These are phyloP conservation scores for Busseola fusca DNA, from an alignment of 2,888 invertebrate genomes.

Conservation along the genomic window DNA sequence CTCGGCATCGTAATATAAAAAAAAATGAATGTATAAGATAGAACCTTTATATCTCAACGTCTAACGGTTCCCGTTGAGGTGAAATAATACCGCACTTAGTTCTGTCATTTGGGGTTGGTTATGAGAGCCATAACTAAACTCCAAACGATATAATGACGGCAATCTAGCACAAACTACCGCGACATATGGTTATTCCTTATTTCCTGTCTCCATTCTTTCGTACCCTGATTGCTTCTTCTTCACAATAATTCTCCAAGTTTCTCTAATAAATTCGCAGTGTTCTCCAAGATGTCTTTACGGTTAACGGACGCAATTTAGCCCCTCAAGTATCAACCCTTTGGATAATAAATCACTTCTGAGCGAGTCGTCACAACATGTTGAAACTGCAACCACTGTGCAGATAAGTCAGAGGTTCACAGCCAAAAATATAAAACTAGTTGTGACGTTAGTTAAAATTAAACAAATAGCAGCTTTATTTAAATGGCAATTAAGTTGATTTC, in stretches of 20 bases:
- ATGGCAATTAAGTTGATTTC: too few relatives aligned
- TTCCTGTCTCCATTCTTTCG: conserved; percentile 2
- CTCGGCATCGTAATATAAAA: background rate
- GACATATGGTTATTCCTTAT: conserved; percentile 22
- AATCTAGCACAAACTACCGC: conserved; percentile 5
- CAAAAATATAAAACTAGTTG: background rate
- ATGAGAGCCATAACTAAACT: background rate
- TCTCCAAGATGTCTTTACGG: conserved; percentile 21
- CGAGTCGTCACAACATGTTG: conserved; percentile 54
- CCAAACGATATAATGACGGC: background rate
- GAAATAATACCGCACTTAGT: background rate
- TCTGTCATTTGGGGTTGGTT: background rate
- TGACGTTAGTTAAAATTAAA: too few relatives aligned
- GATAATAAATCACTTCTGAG: conserved; percentile 40
- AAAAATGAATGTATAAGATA: background rate
- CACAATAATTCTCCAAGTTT: conserved; percentile 26
- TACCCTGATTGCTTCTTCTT: conserved; percentile 1
- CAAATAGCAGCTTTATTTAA: too few relatives aligned
- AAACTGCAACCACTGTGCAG: conserved; percentile 3
- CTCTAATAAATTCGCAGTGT: conserved; percentile 21
- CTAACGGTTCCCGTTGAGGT: background rate
- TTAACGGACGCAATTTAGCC: conserved; percentile 26
- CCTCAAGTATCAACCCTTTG: conserved; percentile 33
- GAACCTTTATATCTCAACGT: background rate
- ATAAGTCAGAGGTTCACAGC: conserved; percentile 14